Conservation (phyloP, 2,888 invertebrate genomes). For the Coelogynopora nodosa region DNA sequence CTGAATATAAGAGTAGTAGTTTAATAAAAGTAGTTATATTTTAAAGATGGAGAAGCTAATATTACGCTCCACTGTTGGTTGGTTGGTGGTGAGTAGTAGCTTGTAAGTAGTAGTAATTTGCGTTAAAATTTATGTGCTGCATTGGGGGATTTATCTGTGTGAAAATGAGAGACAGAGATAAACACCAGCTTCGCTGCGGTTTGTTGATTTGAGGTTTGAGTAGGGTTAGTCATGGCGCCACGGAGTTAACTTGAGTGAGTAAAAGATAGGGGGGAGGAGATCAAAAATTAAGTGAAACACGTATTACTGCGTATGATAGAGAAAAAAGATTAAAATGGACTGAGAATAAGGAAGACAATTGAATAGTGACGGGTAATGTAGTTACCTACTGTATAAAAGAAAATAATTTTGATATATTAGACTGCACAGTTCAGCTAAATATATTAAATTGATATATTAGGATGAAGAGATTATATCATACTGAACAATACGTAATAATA, state of each 20-base stretch:
- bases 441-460: too few relatives aligned
- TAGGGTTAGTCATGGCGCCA: slow-evolving; percentile 27
- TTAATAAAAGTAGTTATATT: too few relatives aligned
- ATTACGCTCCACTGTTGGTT: too few relatives aligned
- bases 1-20: background rate
- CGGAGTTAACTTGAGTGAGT: slow-evolving; percentile 29
- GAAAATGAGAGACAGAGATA: background rate
- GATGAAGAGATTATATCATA: too few relatives aligned
- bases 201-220: background rate
- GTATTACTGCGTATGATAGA: background rate
- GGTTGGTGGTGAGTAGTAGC: background rate
- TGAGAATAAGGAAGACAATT: too few relatives aligned
- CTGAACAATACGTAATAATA: too few relatives aligned
- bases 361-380: too few relatives aligned
- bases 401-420: too few relatives aligned
- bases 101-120: background rate
- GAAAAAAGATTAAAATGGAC: too few relatives aligned
- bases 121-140: background rate
- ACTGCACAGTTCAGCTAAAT: too few relatives aligned
- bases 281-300: background rate
- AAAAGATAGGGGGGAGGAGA: background rate
- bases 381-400: too few relatives aligned
- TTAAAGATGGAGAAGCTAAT: too few relatives aligned
- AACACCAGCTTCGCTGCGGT: background rate
- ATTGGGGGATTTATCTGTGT: background rate